Evolutionary conservation across 2,113 vertebrate species (phyloP).

Genomic region (Pygoscelis antarcticus): DNA sequence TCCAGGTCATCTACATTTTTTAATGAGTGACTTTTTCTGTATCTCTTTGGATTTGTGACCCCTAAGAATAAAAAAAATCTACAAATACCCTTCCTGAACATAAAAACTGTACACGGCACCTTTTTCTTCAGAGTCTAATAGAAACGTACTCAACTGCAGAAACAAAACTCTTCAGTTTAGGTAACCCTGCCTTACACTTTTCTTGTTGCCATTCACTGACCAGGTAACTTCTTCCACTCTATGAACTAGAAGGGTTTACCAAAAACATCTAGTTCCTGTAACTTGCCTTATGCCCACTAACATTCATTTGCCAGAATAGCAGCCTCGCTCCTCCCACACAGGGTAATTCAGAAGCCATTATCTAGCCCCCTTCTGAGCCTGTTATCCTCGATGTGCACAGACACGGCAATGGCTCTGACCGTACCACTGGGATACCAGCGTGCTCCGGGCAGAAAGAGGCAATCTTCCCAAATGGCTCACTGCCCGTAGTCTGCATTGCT

Average conservation of each 20-base stretch:
- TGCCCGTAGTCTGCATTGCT: not conserved
- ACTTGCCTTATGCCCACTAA: not conserved
- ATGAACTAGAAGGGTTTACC: not conserved
- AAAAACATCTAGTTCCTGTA: not conserved
- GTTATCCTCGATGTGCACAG: not conserved
- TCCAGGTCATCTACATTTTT: not conserved
- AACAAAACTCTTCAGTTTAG: not conserved
- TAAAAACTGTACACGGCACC: not conserved
- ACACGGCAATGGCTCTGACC: not conserved
- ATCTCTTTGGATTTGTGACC: not conserved
- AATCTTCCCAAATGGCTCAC: not conserved
- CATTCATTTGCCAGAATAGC: not conserved
- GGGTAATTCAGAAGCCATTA: not conserved
- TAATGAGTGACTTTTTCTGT: not conserved
- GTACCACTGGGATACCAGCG: not conserved
- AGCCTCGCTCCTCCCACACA: accelerated
- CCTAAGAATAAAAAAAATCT: not conserved
- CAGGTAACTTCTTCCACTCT: not conserved
- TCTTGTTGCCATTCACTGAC: not conserved
- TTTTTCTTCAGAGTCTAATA: not conserved
- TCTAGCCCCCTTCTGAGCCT: not conserved
- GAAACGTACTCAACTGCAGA: not conserved
- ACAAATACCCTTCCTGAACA: not conserved
- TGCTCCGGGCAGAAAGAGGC: not conserved
- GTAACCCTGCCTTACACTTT: not conserved